phyloP scores from a whole-genome alignment of 2,113 vertebrate species.

The Speoplatyrhinus poulsoni region DNA sequence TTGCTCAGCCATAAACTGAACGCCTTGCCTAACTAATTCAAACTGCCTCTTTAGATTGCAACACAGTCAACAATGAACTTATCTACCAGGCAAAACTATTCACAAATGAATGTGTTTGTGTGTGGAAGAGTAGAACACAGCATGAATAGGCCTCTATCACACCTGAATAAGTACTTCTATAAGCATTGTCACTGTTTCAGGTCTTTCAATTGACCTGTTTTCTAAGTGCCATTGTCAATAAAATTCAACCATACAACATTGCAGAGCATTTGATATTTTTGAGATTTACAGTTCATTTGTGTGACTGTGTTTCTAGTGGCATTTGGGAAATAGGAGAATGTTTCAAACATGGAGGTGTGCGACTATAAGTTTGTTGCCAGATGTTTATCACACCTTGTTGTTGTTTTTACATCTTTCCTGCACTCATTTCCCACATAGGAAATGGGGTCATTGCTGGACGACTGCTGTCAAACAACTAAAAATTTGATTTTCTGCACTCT shows the following conservation, averaged over 20 bases:
- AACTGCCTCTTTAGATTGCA: constrained; percentile 59
- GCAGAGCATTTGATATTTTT: constrained; percentile 18
- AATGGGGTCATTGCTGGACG: constrained; percentile 55
- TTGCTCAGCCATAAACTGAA: constrained; percentile 65
- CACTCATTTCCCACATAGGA: constrained; percentile 39
- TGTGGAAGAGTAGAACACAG: constrained; percentile 33
- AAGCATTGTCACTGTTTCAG: constrained; percentile 35
- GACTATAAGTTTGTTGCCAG: neutral
- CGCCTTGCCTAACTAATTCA: constrained; percentile 73
- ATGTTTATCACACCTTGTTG: neutral
- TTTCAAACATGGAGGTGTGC: too few species aligned
- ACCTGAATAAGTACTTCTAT: constrained; percentile 60
- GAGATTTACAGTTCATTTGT: neutral
- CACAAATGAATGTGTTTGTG: constrained; percentile 64
- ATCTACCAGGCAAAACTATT: constrained; percentile 64
- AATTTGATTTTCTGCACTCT: neutral
- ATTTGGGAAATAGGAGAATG: too few species aligned
- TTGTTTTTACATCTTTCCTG: constrained; percentile 21
- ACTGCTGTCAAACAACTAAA: constrained; percentile 45
- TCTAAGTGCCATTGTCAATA: constrained; percentile 31
- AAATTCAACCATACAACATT: constrained; percentile 32
- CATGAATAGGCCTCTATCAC: constrained; percentile 54
- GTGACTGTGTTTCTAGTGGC: neutral
- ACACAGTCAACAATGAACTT: constrained; percentile 68
- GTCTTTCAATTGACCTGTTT: constrained; percentile 59